Base-by-base conservation (phyloP, 64 coral and sea anemone genomes). In the Dendrophyllia cribrosa region DNA sequence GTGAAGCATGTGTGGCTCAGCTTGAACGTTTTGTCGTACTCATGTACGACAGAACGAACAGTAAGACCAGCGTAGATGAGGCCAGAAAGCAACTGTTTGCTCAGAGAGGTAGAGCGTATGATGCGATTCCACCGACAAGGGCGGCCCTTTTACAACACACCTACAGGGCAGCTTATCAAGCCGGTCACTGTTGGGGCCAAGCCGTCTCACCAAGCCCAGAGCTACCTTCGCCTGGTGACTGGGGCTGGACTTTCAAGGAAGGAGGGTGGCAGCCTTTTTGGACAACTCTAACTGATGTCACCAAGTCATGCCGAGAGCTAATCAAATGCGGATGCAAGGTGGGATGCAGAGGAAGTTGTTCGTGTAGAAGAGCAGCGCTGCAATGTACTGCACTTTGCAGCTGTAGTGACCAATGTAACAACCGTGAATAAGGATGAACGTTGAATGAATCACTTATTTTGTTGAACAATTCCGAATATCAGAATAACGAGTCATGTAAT, bases 151-250 rank as follows among this genome's bases (percentile, higher is more conserved):
- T 95, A 64, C 79, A 95, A 25, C 93, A 90, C 71, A 72, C 87
- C 23, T 90, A 86, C 43, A 88, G 88, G 17, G 88, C 88, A 26
- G 34, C 87, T 22, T 95, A 90, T 79, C 93, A 95, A 73, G 88
- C 88, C 52, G 93, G 93, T 73, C 81, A 95, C 72, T 86, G 71
- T 74, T 90, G 93, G 94, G 89, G 89, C 45, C 88, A 95, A 75
- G 82, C 94, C 17, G 80, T 95, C 47, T 60, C 51, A 75, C 65
- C 55, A 79, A 65, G 62, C 26, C 94, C 94, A 87, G 53, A 52
- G 19, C 94, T 95, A 50, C 94, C 89, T 70, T 82, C 75, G 76
- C 94, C 94, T 48, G 66, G 86, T 9, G 48, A 89, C 46, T 90
- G 88, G 88, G 87, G 93, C n/a, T n/a, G n/a, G n/a, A n/a, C n/a